Percentiles rank a stretch among this genome's conserved stretches.
These are phyloP conservation scores for Sussaba pulchella DNA, from an alignment of 2,888 invertebrate species.

Conservation along the genomic window DNA sequence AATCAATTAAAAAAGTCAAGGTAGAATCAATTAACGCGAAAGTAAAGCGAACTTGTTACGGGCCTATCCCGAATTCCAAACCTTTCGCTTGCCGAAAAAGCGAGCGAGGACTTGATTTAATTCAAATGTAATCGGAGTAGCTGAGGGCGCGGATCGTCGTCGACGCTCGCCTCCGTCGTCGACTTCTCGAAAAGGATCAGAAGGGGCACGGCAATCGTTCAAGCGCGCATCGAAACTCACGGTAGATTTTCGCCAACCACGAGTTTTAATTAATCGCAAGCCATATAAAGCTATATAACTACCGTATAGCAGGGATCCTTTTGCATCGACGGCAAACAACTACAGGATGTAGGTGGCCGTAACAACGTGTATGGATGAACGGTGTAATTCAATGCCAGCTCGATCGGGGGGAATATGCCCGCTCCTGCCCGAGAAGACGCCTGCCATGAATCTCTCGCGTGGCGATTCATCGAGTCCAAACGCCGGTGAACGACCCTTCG, in stretches of 20 bases:
- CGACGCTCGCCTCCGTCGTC: constrained; percentile 33
- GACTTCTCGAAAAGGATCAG: too few relatives aligned
- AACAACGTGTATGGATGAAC: constrained; percentile 32
- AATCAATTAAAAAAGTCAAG: too few relatives aligned
- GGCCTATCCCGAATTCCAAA: too few relatives aligned
- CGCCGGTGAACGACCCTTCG: background rate
- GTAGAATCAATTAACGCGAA: too few relatives aligned
- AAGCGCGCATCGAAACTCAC: constrained; percentile 39
- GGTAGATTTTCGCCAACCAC: constrained; percentile 64
- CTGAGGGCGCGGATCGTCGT: constrained; percentile 58
- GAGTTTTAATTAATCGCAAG: constrained; percentile 66
- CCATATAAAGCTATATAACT: constrained; percentile 46
- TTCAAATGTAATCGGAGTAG: constrained; percentile 64
- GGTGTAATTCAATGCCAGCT: constrained; percentile 63
- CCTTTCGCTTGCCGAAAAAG: constrained; percentile 31
- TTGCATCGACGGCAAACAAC: constrained; percentile 28
- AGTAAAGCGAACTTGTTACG: too few relatives aligned
- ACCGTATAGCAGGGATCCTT: constrained; percentile 46
- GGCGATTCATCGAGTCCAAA: constrained; percentile 30
- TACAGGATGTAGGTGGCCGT: constrained; percentile 9
- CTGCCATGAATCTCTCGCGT: constrained; percentile 54
- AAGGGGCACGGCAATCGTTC: too few relatives aligned
- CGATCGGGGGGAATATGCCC: constrained; percentile 44
- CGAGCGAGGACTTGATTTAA: constrained; percentile 55
- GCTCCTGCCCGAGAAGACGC: constrained; percentile 38